Conservation (phyloP, 2,888 invertebrate species). For the Dynastes maya region DNA sequence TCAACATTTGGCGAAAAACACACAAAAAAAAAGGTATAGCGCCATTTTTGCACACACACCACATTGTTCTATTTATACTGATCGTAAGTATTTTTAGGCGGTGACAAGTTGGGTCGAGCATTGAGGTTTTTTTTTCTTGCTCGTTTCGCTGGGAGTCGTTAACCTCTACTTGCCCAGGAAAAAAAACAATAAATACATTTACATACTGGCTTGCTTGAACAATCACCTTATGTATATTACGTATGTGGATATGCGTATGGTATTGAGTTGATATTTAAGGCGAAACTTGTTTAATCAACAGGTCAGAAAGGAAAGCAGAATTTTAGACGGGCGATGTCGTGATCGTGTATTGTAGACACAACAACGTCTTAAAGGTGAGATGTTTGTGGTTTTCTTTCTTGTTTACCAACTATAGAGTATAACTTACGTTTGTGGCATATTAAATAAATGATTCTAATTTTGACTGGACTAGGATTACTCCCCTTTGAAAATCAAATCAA, state of each 20-base stretch:
- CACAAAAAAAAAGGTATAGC: background rate
- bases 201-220: slow-evolving; percentile 11
- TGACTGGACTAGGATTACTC: too few species aligned
- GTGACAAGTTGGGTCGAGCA: background rate
- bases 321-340: background rate
- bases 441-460: too few species aligned
- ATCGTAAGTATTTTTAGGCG: slow-evolving; percentile 14
- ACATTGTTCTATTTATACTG: slow-evolving; percentile 25
- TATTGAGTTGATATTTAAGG: background rate
- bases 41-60: background rate
- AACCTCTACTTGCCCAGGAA: slow-evolving; percentile 21
- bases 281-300: slow-evolving; percentile 7
- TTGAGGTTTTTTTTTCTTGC: slow-evolving; percentile 1
- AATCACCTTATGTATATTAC: background rate
- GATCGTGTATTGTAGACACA: background rate
- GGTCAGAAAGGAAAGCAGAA: background rate
- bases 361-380: background rate
- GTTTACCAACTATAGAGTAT: background rate
- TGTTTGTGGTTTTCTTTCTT: too few species aligned
- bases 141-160: background rate
- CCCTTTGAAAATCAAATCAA: too few species aligned
- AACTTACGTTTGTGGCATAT: too few species aligned
- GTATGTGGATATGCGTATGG: too few species aligned
- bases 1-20: slow-evolving; percentile 14
- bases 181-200: slow-evolving; percentile 29